Evolutionary conservation across 2,888 invertebrate species (phyloP).

Genomic region (Hypolimnas misippus): DNA sequence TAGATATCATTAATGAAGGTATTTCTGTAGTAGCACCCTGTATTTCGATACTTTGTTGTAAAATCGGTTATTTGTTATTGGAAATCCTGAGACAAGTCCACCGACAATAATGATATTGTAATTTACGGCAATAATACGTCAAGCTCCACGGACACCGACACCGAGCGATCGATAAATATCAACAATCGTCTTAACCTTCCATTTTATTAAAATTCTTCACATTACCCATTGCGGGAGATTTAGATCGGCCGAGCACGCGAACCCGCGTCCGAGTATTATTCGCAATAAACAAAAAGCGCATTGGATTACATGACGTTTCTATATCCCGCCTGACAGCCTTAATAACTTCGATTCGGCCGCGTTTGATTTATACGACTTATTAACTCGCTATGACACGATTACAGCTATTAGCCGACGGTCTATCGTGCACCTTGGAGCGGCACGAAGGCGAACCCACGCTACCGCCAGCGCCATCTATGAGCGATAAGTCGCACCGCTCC

Average conservation of each 20-base stretch:
- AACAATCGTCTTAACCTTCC: slow-evolving; percentile 33
- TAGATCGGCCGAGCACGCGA: slow-evolving; percentile 42
- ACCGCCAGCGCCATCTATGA: slow-evolving; percentile 54
- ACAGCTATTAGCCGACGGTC: slow-evolving; percentile 24
- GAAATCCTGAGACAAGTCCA: slow-evolving; percentile 48
- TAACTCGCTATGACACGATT: slow-evolving; percentile 39
- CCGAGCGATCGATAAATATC: slow-evolving; percentile 36
- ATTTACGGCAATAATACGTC: slow-evolving; percentile 50
- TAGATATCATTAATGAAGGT: background rate
- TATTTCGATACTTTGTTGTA: slow-evolving; percentile 38
- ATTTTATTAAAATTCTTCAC: slow-evolving; percentile 40
- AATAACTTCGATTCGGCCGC: slow-evolving; percentile 26
- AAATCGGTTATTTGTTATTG: slow-evolving; percentile 44
- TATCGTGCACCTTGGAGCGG: slow-evolving; percentile 3
- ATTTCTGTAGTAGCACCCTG: too few species aligned
- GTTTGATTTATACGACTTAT: slow-evolving; percentile 42
- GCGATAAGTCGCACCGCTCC: background rate
- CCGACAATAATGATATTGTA: slow-evolving; percentile 53
- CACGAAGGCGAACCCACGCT: background rate
- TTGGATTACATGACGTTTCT: slow-evolving; percentile 27
- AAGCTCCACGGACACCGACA: slow-evolving; percentile 28
- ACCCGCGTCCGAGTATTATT: slow-evolving; percentile 16
- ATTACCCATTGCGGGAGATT: slow-evolving; percentile 40
- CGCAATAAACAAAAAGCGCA: slow-evolving; percentile 33
- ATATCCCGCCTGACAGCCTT: slow-evolving; percentile 31